Conservation (phyloP, 2,113 vertebrate species). For the Lamprologus ornatipinnis region DNA sequence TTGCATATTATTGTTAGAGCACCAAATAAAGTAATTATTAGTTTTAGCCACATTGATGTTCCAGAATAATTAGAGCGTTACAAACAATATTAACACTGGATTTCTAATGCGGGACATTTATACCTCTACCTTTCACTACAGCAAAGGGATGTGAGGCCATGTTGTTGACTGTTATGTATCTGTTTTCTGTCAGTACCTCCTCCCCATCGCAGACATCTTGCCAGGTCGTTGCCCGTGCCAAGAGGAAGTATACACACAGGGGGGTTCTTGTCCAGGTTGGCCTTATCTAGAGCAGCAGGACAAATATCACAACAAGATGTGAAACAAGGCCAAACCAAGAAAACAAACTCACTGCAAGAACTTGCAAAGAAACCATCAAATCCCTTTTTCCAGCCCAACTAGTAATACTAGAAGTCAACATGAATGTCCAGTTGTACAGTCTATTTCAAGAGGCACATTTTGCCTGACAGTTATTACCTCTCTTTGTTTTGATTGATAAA, state of each 20-base stretch:
- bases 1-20: neutral
- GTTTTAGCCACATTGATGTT: neutral
- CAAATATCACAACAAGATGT: conserved; percentile 33
- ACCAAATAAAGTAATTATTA: neutral
- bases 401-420: conserved; percentile 5
- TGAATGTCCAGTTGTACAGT: conserved; percentile 13
- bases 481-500: conserved; percentile 76
- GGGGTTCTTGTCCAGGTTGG: conserved; percentile 86
- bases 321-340: neutral
- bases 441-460: conserved; percentile 56
- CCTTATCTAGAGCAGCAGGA: conserved; percentile 80
- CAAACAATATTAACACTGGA: neutral
- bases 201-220: conserved; percentile 92
- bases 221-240: conserved; percentile 93
- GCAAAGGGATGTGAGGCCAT: neutral
- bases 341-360: neutral
- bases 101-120: neutral
- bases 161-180: neutral
- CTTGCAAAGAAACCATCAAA: conserved; percentile 11
- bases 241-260: conserved; percentile 94
- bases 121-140: neutral
- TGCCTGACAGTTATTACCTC: conserved; percentile 56
- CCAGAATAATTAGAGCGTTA: neutral
- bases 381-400: conserved; percentile 7
- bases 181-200: conserved; percentile 79